Base-by-base conservation (phyloP, 2,888 invertebrate species). In the Hymenopus coronatus region DNA sequence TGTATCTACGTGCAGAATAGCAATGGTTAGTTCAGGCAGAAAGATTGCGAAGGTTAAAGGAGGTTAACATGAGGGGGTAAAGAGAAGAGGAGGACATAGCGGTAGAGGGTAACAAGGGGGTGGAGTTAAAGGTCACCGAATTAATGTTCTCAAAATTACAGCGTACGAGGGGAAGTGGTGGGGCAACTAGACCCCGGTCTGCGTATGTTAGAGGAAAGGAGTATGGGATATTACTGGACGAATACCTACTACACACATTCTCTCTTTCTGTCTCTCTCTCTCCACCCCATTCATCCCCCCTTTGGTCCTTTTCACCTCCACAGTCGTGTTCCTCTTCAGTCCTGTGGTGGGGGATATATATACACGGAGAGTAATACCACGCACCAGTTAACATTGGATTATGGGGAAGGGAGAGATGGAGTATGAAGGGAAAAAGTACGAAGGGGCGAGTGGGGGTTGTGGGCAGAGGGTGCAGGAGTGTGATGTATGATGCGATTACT, bases 401-500 rank as follows among this genome's bases (percentile, higher is more conserved):
- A 89, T 89, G 83, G 88, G 70, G 89, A 85, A 70, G 86, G 86
- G 88, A 54, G 88, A 84, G 89, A 85, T 46, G 84, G 88, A n/a
- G 88, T 70, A 70, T 70, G 54, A 70, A 70, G 82, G 82, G 82
- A 85, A 84, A 85, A 89, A 89, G 82, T 88, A 30, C 70, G 90
- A 90, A 90, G 89, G 83, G 90, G 88, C 89, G 85, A 84, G 87
- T 88, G 83, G 54, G 89, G 88, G 90, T 82, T 83, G 87, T 84
- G 90, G 88, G 87, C 88, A 89, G 90, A 89, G 88, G 88, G 90
- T 88, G 89, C 90, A 88, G 89, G 89, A 89, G 90, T 89, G 90
- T 88, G 88, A 82, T 89, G 89, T 89, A 89, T 89, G 87, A 83
- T 46, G 83, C 89, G 89, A 89, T 89, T 89, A 89, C 89, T 89